Percentiles rank a stretch among this genome's conserved stretches.
phyloP scores from a whole-genome alignment of 2,113 vertebrate species.

The Xenotilapia caudafasciata region DNA sequence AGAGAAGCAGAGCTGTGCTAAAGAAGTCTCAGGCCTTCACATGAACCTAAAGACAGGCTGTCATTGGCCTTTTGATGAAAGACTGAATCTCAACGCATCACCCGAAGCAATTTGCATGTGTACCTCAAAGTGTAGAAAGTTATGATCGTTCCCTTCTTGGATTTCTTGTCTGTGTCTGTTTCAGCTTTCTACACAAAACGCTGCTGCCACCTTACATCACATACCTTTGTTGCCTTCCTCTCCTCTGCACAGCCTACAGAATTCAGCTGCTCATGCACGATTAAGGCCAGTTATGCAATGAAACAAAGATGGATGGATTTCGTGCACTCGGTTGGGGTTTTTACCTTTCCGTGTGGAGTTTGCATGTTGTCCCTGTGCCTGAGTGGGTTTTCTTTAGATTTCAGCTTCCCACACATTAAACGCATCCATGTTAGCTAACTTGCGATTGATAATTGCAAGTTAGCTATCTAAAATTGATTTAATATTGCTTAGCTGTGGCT shows the following conservation, averaged over 20 bases:
- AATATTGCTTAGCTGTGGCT: neutral
- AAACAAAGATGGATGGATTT: conserved; percentile 16
- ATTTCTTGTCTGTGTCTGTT: neutral
- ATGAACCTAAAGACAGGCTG: neutral
- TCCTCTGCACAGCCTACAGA: conserved; percentile 37
- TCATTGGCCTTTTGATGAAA: neutral
- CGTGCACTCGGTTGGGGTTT: rapidly evolving
- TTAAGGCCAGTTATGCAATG: conserved; percentile 39
- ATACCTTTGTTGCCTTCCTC: neutral
- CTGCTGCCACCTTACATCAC: neutral
- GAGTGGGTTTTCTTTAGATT: neutral
- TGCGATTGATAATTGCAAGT: neutral
- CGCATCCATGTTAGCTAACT: neutral
- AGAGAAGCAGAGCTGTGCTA: neutral
- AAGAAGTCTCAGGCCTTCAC: neutral
- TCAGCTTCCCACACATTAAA: neutral
- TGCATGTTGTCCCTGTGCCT: neutral
- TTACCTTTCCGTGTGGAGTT: neutral
- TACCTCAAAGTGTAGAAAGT: neutral
- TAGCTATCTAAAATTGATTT: neutral
- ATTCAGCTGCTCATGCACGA: conserved; percentile 28
- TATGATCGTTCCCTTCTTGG: neutral
- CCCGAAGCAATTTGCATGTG: neutral
- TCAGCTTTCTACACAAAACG: neutral
- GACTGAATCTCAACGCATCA: neutral